phyloP scores from a whole-genome alignment of 37 sponge, comb jelly and placozoan species.

The Spongilla lacustris region DNA sequence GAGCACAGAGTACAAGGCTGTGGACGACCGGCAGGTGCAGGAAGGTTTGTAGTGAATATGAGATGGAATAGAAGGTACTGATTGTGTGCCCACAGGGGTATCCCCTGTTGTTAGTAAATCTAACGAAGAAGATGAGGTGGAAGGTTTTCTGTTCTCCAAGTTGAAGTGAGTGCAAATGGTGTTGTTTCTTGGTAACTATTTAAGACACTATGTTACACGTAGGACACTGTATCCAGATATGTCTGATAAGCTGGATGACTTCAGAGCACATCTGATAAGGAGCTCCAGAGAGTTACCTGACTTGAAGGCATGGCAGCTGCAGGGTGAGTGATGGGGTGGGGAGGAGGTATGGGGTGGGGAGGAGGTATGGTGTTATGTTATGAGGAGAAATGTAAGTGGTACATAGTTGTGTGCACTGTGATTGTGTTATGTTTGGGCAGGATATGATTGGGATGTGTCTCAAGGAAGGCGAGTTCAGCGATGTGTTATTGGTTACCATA shows the following conservation, averaged over 20 bases:
- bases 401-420: no score
- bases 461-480: no score
- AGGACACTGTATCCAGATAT: constrained; percentile 69
- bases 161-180: constrained; percentile 55
- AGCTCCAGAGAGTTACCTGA: constrained; percentile 76
- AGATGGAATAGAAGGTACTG: no score
- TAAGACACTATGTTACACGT: not conserved
- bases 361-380: no score
- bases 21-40: constrained; percentile 76
- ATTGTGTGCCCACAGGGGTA: not conserved
- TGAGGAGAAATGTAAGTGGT: no score
- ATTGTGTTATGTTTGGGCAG: no score
- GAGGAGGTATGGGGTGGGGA: not conserved
- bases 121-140: constrained; percentile 69
- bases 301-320: constrained; percentile 93
- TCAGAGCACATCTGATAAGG: constrained; percentile 72
- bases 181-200: not conserved
- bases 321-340: constrained; percentile 56
- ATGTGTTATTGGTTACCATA: no score
- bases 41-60: not conserved
- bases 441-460: no score
- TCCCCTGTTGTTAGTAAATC: not conserved
- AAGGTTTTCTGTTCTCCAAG: constrained; percentile 80
- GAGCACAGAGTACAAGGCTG: constrained; percentile 95
- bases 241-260: constrained; percentile 63